phyloP scores from a whole-genome alignment of 2,113 vertebrate genomes.

The Spheniscus mendiculus region DNA sequence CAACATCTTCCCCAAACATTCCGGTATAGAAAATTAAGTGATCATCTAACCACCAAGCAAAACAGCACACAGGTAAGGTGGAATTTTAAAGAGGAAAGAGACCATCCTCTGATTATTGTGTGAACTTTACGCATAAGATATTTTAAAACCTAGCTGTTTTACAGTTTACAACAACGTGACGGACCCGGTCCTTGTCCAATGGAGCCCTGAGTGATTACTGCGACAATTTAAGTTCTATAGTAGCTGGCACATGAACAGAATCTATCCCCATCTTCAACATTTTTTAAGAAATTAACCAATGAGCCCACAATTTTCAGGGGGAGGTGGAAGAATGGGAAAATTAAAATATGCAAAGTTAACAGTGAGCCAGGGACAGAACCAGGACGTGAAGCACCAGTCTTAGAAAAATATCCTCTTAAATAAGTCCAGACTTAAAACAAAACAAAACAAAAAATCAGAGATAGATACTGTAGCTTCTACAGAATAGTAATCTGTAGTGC shows the following conservation, averaged over 20 bases:
- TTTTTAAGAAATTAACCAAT: background rate
- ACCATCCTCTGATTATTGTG: background rate
- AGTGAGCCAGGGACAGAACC: background rate
- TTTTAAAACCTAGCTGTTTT: background rate
- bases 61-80: background rate
- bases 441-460: background rate
- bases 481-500: background rate
- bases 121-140: background rate
- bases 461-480: background rate
- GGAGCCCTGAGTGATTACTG: background rate
- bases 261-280: background rate
- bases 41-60: background rate
- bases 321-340: background rate
- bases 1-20: background rate
- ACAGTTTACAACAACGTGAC: background rate
- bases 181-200: background rate
- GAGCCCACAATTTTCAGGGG: background rate
- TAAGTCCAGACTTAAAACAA: background rate
- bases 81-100: background rate
- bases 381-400: background rate
- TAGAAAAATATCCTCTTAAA: background rate
- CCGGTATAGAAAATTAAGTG: background rate
- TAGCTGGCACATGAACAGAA: background rate
- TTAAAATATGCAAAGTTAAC: background rate
- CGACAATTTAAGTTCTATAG: background rate